phyloP scores from a whole-genome alignment of 2,888 invertebrate genomes.

The Amiota mariae region DNA sequence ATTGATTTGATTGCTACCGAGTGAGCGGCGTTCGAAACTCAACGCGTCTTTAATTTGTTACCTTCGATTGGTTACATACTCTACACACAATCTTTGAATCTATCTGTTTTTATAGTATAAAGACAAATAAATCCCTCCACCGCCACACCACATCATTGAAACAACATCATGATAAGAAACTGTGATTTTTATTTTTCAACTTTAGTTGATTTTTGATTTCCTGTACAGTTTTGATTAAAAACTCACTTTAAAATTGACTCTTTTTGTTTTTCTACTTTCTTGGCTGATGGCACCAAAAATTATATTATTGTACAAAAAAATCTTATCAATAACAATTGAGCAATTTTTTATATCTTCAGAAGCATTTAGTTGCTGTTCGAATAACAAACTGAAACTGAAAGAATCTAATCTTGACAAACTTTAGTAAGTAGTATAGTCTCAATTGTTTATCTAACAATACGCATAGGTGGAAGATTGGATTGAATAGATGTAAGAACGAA shows the following conservation, averaged over 20 bases:
- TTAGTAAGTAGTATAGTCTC: background rate
- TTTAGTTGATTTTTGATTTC: slow-evolving; percentile 64
- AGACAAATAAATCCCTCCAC: slow-evolving; percentile 29
- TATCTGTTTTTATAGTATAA: slow-evolving; percentile 54
- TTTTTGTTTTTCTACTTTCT: slow-evolving; percentile 37
- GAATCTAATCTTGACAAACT: slow-evolving; percentile 4
- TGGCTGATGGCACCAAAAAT: no score
- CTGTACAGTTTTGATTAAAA: slow-evolving; percentile 70
- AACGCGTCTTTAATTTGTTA: slow-evolving; percentile 43
- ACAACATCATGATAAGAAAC: slow-evolving; percentile 65
- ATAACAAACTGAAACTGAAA: background rate
- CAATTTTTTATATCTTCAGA: slow-evolving; percentile 49
- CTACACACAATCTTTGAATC: slow-evolving; percentile 34
- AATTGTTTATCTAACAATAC: background rate
- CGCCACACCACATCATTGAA: slow-evolving; percentile 18
- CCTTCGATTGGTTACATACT: slow-evolving; percentile 52
- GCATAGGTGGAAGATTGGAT: background rate
- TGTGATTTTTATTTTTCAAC: slow-evolving; percentile 67
- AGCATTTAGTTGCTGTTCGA: background rate
- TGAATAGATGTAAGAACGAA: background rate
- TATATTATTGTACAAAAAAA: slow-evolving; percentile 60
- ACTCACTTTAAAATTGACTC: slow-evolving; percentile 39
- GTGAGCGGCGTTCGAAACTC: slow-evolving; percentile 22
- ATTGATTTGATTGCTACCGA: slow-evolving; percentile 69
- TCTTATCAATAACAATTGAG: slow-evolving; percentile 64